Conservation (phyloP, 2,113 vertebrate species). For the Scomber scombrus region DNA sequence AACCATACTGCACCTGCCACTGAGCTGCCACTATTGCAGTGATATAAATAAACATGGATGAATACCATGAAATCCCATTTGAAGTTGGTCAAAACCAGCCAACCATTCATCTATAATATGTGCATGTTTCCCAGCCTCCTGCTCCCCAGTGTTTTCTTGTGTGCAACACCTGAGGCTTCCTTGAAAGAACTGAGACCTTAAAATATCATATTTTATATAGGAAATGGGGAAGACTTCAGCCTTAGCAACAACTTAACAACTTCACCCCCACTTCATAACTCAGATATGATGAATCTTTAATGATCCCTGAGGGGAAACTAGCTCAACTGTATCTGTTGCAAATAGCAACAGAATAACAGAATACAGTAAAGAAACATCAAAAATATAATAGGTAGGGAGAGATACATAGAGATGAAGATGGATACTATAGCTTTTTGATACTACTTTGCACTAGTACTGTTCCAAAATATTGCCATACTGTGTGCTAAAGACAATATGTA, state of each 20-base stretch:
- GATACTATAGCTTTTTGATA: not conserved
- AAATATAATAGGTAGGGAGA: not conserved
- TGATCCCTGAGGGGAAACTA: conserved; percentile 14
- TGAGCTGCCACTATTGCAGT: not conserved
- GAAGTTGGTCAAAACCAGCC: conserved; percentile 29
- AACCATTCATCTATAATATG: conserved; percentile 30
- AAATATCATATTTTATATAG: conserved; percentile 1
- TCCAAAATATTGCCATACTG: not conserved
- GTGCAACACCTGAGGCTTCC: conserved; percentile 48
- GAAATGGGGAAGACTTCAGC: conserved; percentile 11
- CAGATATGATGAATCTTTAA: conserved; percentile 43
- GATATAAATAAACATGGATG: conserved; percentile 33
- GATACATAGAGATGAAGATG: not conserved
- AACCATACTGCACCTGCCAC: not conserved
- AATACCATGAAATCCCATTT: conserved; percentile 27
- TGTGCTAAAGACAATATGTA: not conserved
- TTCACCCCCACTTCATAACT: conserved; percentile 30
- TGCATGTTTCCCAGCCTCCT: conserved; percentile 15
- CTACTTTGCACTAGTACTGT: too few species aligned
- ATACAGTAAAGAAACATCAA: not conserved
- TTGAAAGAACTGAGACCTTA: conserved; percentile 3
- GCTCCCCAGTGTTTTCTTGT: conserved; percentile 21
- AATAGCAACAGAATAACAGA: conserved; percentile 28
- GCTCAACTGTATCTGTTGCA: conserved; percentile 20
- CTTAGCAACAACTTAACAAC: conserved; percentile 30